Conservation (phyloP, 1,140 invertebrate genomes). For the Teleogryllus occipitalis region DNA sequence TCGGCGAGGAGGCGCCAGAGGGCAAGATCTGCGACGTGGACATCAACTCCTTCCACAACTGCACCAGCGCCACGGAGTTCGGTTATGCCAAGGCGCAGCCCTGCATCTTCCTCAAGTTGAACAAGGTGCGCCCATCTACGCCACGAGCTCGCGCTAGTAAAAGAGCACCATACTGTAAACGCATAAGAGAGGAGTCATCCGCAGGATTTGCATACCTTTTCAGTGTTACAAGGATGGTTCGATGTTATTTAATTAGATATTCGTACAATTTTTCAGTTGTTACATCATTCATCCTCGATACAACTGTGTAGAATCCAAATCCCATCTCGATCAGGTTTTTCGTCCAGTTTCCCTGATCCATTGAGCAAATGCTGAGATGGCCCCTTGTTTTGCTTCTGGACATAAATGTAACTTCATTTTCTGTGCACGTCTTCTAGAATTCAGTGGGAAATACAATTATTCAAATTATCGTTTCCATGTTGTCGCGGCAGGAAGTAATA, state of each 20-base stretch:
- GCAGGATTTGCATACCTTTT: neutral
- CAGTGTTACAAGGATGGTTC: too few species aligned
- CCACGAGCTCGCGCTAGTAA: neutral
- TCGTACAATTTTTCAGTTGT: neutral
- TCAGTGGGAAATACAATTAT: too few species aligned
- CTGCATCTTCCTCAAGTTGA: constrained; percentile 56
- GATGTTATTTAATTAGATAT: neutral
- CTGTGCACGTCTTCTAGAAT: too few species aligned
- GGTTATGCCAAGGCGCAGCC: constrained; percentile 49
- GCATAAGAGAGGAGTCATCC: neutral
- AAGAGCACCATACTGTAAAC: neutral
- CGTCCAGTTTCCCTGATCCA: too few species aligned
- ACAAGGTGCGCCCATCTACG: constrained; percentile 42
- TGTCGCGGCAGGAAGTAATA: too few species aligned
- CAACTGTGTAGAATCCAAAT: too few species aligned
- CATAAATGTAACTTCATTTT: too few species aligned
- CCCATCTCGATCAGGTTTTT: too few species aligned
- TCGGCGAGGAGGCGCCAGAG: constrained; percentile 33
- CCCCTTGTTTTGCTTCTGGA: too few species aligned
- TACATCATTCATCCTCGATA: neutral
- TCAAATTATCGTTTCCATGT: too few species aligned
- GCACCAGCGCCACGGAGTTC: constrained; percentile 44
- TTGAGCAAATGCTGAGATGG: too few species aligned
- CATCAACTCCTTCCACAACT: constrained; percentile 40
- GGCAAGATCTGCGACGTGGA: constrained; percentile 48